Base-by-base conservation (phyloP, 2,113 vertebrate species). In the Labeo catla region DNA sequence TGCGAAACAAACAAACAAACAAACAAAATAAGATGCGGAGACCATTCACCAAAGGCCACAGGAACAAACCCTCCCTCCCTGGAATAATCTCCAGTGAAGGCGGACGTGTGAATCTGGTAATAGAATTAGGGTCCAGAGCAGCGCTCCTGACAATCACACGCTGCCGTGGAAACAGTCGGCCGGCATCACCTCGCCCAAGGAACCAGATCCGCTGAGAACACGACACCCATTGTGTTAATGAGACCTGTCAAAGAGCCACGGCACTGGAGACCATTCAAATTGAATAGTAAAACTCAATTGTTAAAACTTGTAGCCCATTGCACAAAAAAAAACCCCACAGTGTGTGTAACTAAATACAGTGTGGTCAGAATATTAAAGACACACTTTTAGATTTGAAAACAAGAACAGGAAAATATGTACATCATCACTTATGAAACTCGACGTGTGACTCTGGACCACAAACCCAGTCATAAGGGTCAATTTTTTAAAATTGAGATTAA, bases 1-100 rank as follows among this genome's bases (percentile, higher is more conserved):
- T 98, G 94, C 72, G 91, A 93, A 94, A 91, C 88, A 81, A 85
- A 86, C 81, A 90, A 84, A 87, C 81, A 89, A 86, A 87, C 86
- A 84, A 87, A 84, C 83, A 82, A 87, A 86, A 83, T 39, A 43
- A 57, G 49, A 84, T 84, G 21, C 11, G 6, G 54, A 9, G 16
- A 70, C 65, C 9, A 57, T 28, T 39, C 49, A 10, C 2, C 0
- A 15, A 28, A 52, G 4, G 49, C 76, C 59, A 84, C 86, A 81
- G 36, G 43, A 87, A 63, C 88, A 80, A 70, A 28, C 72, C 49
- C 86, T 70, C 49, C 28, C 63, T 49, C 15, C 19, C 72, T 85
- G 81, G 73, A 74, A 85, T 84, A 83, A 81, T 86, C 78, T 80
- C 47, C 34, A 63, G 61, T 74, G 50, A 74, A 84, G 68, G 9